A percentile compares a stretch with the other conserved stretches of the same genome.
phyloP scores from a whole-genome alignment of 2,888 invertebrate species.

The Punctoribates punctum region DNA sequence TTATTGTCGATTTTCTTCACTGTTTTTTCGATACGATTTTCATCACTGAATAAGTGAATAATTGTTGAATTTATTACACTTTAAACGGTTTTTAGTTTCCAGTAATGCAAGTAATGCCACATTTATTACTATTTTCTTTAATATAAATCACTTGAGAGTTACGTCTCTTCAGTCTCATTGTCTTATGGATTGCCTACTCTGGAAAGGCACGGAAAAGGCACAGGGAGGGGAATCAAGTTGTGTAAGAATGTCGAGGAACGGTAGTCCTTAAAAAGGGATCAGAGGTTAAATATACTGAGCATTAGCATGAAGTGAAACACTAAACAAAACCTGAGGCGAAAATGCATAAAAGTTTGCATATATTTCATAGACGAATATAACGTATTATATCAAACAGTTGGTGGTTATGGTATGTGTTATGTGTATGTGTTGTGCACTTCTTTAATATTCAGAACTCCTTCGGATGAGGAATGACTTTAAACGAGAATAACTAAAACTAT shows the following conservation, averaged over 20 bases:
- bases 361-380: not conserved
- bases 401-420: conserved; percentile 19
- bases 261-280: conserved; percentile 34
- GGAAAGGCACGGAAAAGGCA: not conserved
- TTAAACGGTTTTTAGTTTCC: conserved; percentile 30
- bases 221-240: conserved; percentile 29
- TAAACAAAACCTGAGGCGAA: conserved; percentile 34
- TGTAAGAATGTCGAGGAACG: conserved; percentile 23
- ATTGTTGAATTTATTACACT: conserved; percentile 20
- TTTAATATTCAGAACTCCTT: not conserved
- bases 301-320: conserved; percentile 31
- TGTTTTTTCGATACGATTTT: too few species aligned
- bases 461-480: not conserved
- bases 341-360: conserved; percentile 33
- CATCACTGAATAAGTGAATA: too few species aligned
- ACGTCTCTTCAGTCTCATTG: conserved; percentile 10
- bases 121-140: conserved; percentile 5
- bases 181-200: conserved; percentile 19
- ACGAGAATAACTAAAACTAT: conserved; percentile 15
- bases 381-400: conserved; percentile 20
- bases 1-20: not conserved
- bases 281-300: conserved; percentile 33
- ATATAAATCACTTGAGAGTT: conserved; percentile 27
- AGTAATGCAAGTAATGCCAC: conserved; percentile 17
- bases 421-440: not conserved